Evolutionary conservation across 2,888 invertebrate species (phyloP).

Genomic region (Cataglyphis altisquamis): DNA sequence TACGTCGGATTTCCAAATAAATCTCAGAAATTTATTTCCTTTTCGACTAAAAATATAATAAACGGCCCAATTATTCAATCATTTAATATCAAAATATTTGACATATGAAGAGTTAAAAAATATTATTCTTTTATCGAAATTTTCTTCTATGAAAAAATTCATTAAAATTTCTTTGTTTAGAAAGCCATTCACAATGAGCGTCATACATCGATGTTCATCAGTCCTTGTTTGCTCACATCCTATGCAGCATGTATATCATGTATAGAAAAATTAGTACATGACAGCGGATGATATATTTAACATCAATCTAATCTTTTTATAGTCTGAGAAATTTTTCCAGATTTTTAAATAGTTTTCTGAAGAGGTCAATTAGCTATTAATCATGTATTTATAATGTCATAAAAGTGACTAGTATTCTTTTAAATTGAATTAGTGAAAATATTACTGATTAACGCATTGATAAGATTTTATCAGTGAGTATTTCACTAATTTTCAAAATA

Average conservation of each 20-base stretch:
- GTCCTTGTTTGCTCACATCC: not conserved
- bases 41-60: not conserved
- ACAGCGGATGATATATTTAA: not conserved
- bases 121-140: not conserved
- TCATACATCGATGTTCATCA: not conserved
- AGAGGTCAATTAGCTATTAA: not conserved
- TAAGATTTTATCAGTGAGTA: no score
- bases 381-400: not conserved
- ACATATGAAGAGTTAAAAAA: not conserved
- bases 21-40: conserved; percentile 8
- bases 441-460: no score
- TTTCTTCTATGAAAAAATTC: not conserved
- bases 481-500: no score
- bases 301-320: not conserved
- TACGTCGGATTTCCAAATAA: not conserved
- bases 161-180: not conserved
- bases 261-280: not conserved
- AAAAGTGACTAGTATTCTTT: not conserved
- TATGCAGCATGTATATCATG: not conserved
- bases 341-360: conserved; percentile 4
- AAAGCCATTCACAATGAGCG: not conserved
- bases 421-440: not conserved
- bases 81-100: not conserved
- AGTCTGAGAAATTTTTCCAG: not conserved
- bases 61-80: not conserved